Percentiles rank a stretch among this genome's conserved stretches.
Evolutionary conservation across 2,888 invertebrate species (phyloP).

Genomic region (Hesperia comma): DNA sequence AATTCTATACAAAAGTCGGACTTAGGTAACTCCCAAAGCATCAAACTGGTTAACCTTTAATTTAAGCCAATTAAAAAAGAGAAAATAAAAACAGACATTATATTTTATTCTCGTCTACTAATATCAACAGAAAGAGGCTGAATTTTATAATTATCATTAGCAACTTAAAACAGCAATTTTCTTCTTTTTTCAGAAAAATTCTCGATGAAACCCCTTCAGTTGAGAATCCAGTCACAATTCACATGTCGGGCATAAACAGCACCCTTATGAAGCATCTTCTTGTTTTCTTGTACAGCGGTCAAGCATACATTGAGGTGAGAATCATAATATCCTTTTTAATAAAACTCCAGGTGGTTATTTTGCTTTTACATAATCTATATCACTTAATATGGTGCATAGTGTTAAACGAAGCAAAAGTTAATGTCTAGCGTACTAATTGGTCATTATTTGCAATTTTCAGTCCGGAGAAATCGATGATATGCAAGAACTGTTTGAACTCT

Average conservation of each 20-base stretch:
- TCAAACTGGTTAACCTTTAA: too few species aligned
- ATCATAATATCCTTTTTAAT: not conserved
- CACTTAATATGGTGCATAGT: too few species aligned
- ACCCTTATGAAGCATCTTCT: conserved; percentile 91
- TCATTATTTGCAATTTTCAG: conserved; percentile 69
- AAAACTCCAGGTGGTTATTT: too few species aligned
- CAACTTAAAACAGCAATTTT: not conserved
- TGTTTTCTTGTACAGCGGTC: conserved; percentile 93
- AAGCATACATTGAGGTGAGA: conserved; percentile 90
- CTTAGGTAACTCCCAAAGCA: too few species aligned
- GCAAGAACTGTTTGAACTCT: conserved; percentile 91
- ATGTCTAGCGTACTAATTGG: not conserved
- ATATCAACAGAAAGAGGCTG: too few species aligned
- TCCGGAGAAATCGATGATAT: conserved; percentile 92
- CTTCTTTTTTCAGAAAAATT: conserved; percentile 81
- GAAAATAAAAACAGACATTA: too few species aligned
- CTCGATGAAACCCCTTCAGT: conserved; percentile 88
- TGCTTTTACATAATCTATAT: too few species aligned
- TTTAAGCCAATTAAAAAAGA: too few species aligned
- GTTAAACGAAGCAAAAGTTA: not conserved
- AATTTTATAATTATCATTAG: too few species aligned
- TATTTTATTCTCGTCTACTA: too few species aligned
- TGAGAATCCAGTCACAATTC: conserved; percentile 90
- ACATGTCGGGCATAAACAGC: conserved; percentile 92
- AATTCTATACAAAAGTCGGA: too few species aligned